Base-by-base conservation (phyloP, 2,888 invertebrate species). In the Chromoteleia sp. region DNA sequence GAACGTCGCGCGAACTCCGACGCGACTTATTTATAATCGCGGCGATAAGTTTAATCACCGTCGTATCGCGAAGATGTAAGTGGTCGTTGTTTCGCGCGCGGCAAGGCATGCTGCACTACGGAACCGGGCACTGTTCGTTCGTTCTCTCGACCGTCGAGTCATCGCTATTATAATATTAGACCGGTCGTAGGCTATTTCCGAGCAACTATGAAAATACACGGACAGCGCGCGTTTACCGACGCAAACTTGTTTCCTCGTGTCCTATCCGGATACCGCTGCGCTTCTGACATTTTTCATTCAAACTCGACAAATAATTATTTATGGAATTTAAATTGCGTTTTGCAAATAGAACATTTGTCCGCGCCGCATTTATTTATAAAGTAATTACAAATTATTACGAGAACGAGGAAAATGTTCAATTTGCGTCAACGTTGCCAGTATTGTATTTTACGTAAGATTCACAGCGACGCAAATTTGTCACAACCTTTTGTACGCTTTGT, bases 151-250 rank as follows among this genome's bases (percentile, higher is more conserved):
- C 50, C 65, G 65, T 65, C 78, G 84, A 88, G 87, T 88, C 88
- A 88, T 88, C 88, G 88, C 87, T 88, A 88, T 88, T 89, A 88
- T 88, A 88, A 89, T 90, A 89, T 90, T 88, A 87, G 90, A 89
- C 87, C 87, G 86, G 83, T 84, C 86, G 86, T 79, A 86, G 86
- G 88, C 90, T 90, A 90, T 90, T 90, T 90, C 87, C 87, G 88
- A 88, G 89, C 86, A 86, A 85, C 88, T 87, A 89, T 89, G 89
- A 90, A 90, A 90, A 90, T 90, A 90, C 84, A 87, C 86, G 70
- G 48, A 61, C 30, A 15, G 48, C 67, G 33, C 77, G 67, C 73
- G 73, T 65, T 67, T 36, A 61, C 67, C 52, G 50, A 68, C 59
- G 61, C 68, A 25, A 33, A 33, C 67, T 17, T n/a, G 21, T 43